Percentiles rank a stretch among this genome's conserved stretches.
Evolutionary conservation across 2,113 vertebrate species (phyloP).

Genomic region (Procavia capensis): DNA sequence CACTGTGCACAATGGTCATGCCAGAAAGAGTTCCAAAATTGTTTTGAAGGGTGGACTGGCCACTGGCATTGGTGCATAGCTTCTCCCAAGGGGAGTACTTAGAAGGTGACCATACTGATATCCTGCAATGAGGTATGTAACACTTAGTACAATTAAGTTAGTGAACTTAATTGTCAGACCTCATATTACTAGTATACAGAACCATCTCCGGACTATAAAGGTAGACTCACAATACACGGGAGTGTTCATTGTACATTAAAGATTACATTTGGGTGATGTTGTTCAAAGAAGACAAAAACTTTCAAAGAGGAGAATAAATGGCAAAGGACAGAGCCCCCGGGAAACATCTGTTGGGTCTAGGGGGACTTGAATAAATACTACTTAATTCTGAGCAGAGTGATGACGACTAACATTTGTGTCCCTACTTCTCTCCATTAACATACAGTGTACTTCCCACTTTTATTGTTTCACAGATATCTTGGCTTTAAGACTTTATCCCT

Average conservation of each 20-base stretch:
- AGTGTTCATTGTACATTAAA: background rate
- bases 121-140: too few relatives aligned
- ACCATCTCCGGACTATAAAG: background rate
- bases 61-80: too few relatives aligned
- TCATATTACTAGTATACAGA: background rate
- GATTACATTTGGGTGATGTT: background rate
- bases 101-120: too few relatives aligned
- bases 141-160: too few relatives aligned
- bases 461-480: background rate
- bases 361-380: background rate
- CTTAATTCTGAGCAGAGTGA: background rate
- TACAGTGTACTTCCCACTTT: background rate
- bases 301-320: background rate
- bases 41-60: too few relatives aligned
- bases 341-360: background rate
- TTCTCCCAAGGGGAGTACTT: too few relatives aligned
- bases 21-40: too few relatives aligned
- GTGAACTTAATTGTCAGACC: too few relatives aligned
- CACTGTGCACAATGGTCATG: too few relatives aligned
- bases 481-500: background rate
- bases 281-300: background rate
- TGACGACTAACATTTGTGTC: background rate
- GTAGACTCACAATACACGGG: background rate
- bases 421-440: background rate
- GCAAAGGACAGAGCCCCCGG: background rate